Evolutionary conservation across 2,797 vertebrate species (phyloP), one percentile per base, ranked within the genome.

Genomic region (Arrhamphus sclerolepis): DNA sequence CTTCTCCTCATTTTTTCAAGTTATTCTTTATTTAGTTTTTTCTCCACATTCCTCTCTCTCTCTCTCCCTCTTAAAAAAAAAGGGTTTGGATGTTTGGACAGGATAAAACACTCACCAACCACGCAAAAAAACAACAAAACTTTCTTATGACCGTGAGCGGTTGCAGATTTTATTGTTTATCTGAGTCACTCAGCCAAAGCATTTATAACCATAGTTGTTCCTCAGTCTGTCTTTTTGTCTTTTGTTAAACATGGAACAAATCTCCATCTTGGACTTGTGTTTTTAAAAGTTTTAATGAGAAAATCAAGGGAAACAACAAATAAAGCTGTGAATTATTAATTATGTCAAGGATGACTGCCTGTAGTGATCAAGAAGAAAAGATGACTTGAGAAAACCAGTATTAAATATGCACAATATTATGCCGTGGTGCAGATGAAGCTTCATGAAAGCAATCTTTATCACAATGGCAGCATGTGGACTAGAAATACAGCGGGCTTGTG

Each of bases 251-350:
- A 29, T 17, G 31, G 39, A 55, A 73, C 66, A 60, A 75, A 75
- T 80, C 51, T 63, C 0, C 1, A 52, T 56, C 3, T 42, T 22
- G 28, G 51, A 68, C 61, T 16, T n/a, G 48, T 40, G 41, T 51
- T 80, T 75, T 77, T 43, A 31, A 39, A 80, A 62, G 56, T 75
- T 78, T 71, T 70, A 77, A 83, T 80, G 64, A 66, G 70, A 74
- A 77, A 66, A 70, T 0, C 5, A 78, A 53, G 38, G 21, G 38
- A 22, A 2, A 60, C 54, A 63, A 77, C 46, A 56, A 69, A 66
- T 61, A n/a, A 60, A 52, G 63, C 38, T 57, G 40, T 57, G 48
- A 70, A 76, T 75, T 48, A 62, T 72, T 62, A 85, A 80, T 71
- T 39, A 0, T 0, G 34, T 41, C 2, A 40, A 47, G 29, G 42